phyloP scores from a whole-genome alignment of 92 coral and sea anemone species.

The Bergia sp. region DNA sequence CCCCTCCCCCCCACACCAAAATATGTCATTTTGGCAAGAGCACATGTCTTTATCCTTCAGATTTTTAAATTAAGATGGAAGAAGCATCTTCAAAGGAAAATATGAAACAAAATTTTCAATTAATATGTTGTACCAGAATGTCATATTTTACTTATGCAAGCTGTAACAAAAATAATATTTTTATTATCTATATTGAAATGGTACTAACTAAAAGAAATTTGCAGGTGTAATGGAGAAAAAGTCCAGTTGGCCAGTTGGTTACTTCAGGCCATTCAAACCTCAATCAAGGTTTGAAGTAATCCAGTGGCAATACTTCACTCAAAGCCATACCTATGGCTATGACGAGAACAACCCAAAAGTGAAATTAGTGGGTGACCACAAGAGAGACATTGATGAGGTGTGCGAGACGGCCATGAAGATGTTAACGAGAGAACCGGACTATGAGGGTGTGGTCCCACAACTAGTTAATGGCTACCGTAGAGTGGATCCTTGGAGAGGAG shows the following conservation, averaged over 20 bases:
- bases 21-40: no score
- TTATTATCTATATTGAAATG: neutral
- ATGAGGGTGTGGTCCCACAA: slow-evolving; percentile 54
- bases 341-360: slow-evolving; percentile 85
- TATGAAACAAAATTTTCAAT: no score
- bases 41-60: no score
- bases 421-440: slow-evolving; percentile 82
- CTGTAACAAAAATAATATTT: no score
- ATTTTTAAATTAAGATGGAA: no score
- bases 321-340: slow-evolving; percentile 81
- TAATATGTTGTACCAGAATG: no score
- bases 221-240: slow-evolving; percentile 91
- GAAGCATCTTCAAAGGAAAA: no score
- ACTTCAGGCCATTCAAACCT: slow-evolving; percentile 87
- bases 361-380: slow-evolving; percentile 73
- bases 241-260: slow-evolving; percentile 96
- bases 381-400: slow-evolving; percentile 85
- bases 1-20: no score
- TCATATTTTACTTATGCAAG: no score
- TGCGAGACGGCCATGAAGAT: slow-evolving; percentile 84
- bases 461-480: slow-evolving; percentile 92
- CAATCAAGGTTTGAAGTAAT: slow-evolving; percentile 93
- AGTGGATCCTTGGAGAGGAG: slow-evolving; percentile 91
- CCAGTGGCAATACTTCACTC: slow-evolving; percentile 96
- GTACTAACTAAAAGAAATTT: neutral